These are phyloP conservation scores for Pygocentrus nattereri DNA, from an alignment of 2,797 vertebrate genomes.

Conservation along the genomic window DNA sequence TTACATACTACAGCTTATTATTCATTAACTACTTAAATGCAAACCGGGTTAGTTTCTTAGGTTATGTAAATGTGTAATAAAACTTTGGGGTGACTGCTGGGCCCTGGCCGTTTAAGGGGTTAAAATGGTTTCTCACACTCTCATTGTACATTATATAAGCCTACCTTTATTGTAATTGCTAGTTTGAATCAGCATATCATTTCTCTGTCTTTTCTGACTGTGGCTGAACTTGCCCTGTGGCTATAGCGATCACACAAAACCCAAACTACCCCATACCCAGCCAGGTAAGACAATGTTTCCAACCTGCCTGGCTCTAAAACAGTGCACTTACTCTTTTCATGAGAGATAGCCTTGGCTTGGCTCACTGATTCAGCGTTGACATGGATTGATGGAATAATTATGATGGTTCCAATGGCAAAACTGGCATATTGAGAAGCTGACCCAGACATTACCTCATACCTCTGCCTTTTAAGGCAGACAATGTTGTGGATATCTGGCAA, in stretches of 20 bases:
- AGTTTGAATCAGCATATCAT: not conserved
- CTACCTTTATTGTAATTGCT: not conserved
- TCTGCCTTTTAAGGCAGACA: constrained; percentile 1
- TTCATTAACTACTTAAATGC: no score
- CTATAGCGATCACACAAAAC: constrained; percentile 5
- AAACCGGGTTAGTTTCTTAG: no score
- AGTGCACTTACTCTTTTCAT: not conserved
- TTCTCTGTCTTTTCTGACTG: not conserved
- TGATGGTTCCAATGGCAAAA: constrained; percentile 7
- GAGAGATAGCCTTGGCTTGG: constrained; percentile 5
- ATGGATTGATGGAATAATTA: not conserved
- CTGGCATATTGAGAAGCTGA: constrained; percentile 5
- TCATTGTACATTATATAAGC: not conserved
- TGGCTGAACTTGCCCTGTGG: not conserved
- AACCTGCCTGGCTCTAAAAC: not conserved
- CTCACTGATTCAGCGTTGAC: not conserved
- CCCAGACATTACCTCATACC: constrained; percentile 19
- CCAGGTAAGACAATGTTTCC: not conserved
- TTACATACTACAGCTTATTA: no score
- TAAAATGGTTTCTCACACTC: not conserved
- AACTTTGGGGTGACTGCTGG: no score
- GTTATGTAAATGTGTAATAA: no score
- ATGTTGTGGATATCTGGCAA: constrained; percentile 4
- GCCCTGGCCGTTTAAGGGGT: no score
- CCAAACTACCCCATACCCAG: not conserved